These are phyloP conservation scores for Daubentonia madagascariensis DNA, from an alignment of 2,113 vertebrate genomes.

Conservation along the genomic window DNA sequence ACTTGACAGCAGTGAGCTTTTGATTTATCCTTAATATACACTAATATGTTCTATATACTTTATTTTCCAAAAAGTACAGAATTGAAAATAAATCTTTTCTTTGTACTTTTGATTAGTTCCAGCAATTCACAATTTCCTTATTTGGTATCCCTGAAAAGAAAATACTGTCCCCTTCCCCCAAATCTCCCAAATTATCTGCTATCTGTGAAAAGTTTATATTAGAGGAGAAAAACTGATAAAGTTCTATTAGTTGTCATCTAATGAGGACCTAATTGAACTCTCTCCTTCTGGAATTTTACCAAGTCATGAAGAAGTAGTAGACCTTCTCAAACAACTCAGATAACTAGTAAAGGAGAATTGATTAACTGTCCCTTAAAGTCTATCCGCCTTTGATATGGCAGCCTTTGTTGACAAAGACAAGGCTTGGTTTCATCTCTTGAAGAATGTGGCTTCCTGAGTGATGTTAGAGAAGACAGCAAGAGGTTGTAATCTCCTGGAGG, in stretches of 20 bases:
- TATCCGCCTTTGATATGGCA: constrained; percentile 62
- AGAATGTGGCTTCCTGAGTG: not conserved
- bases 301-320: not conserved
- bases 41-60: not conserved
- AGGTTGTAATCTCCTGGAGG: not conserved
- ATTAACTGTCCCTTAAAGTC: constrained; percentile 56
- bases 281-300: not conserved
- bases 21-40: not conserved
- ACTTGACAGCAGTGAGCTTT: not conserved
- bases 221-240: not conserved
- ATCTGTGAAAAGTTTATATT: not conserved
- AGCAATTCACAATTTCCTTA: not conserved
- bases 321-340: not conserved
- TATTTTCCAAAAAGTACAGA: not conserved
- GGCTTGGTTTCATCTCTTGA: constrained; percentile 37
- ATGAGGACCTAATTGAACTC: not conserved
- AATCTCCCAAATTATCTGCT: not conserved
- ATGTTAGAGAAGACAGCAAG: constrained; percentile 30
- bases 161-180: not conserved
- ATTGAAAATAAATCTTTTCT: not conserved
- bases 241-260: not conserved
- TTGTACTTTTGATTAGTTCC: not conserved
- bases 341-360: not conserved
- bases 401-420: constrained; percentile 66
- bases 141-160: not conserved